These are phyloP conservation scores for Cremastinae sp. DNA, from an alignment of 2,888 invertebrate genomes.

Conservation along the genomic window DNA sequence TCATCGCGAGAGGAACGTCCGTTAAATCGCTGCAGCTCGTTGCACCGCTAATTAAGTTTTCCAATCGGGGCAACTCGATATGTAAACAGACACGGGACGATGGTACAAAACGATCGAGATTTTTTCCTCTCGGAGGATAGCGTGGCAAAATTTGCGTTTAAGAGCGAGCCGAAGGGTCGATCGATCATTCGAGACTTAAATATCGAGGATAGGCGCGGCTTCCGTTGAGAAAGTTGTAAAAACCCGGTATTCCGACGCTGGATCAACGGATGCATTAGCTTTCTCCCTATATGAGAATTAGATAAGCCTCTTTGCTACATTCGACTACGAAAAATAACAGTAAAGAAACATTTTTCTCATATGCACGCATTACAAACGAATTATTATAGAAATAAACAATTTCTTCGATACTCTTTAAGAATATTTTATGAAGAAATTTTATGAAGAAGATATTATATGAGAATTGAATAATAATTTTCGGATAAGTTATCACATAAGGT, in stretches of 20 bases:
- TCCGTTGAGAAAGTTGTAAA: constrained; percentile 65
- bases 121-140: not conserved
- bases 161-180: constrained; percentile 52
- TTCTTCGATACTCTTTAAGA: too few species aligned
- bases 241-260: constrained; percentile 61
- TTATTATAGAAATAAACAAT: too few species aligned
- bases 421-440: too few species aligned
- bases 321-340: too few species aligned
- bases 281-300: constrained; percentile 53
- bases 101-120: constrained; percentile 18
- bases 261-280: constrained; percentile 41
- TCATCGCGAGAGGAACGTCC: constrained; percentile 41
- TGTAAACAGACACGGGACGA: constrained; percentile 17
- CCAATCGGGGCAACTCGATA: constrained; percentile 47
- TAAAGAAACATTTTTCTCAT: too few species aligned
- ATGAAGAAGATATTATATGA: too few species aligned
- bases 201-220: constrained; percentile 64
- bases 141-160: constrained; percentile 20
- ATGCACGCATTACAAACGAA: too few species aligned
- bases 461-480: too few species aligned
- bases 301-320: not conserved
- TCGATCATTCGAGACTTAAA: constrained; percentile 57
- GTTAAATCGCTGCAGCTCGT: constrained; percentile 35
- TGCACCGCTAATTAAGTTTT: constrained; percentile 52
- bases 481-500: too few species aligned